Conservation (phyloP, 2,797 vertebrate genomes). For the Chromobotia macracanthus region DNA sequence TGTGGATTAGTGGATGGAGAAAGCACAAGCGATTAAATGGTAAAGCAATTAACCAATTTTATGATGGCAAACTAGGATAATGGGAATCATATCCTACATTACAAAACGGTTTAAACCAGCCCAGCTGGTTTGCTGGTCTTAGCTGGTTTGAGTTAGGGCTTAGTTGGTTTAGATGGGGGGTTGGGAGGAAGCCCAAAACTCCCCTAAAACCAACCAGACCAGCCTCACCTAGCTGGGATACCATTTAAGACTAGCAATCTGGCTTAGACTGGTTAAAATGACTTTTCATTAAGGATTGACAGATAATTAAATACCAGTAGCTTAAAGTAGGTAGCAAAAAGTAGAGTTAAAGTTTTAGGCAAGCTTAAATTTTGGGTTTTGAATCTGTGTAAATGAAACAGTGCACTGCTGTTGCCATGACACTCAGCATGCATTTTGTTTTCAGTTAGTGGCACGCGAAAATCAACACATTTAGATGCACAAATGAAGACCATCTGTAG, state of each 20-base stretch:
- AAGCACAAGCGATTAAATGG: conserved; percentile 20
- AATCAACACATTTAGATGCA: background rate
- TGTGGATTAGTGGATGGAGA: conserved; percentile 22
- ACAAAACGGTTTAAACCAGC: background rate
- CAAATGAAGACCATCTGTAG: background rate
- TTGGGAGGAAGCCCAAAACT: no score
- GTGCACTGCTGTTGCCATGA: no score
- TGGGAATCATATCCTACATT: conserved; percentile 44
- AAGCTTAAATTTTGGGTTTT: conserved; percentile 4
- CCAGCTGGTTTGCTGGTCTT: background rate
- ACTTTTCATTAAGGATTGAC: background rate
- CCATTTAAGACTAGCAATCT: no score
- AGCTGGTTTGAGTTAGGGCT: background rate
- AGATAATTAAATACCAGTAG: conserved; percentile 2
- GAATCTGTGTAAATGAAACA: background rate
- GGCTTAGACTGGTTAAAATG: background rate
- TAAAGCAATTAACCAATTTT: conserved; percentile 15
- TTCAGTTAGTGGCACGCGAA: background rate
- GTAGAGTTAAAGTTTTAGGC: background rate
- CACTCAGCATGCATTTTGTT: background rate
- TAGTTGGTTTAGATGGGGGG: background rate
- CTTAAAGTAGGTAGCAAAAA: no score
- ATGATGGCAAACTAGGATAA: conserved; percentile 39
- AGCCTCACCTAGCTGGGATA: no score
- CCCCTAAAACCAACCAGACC: no score